phyloP scores from a whole-genome alignment of 2,113 vertebrate species.

The Sardina pilchardus region DNA sequence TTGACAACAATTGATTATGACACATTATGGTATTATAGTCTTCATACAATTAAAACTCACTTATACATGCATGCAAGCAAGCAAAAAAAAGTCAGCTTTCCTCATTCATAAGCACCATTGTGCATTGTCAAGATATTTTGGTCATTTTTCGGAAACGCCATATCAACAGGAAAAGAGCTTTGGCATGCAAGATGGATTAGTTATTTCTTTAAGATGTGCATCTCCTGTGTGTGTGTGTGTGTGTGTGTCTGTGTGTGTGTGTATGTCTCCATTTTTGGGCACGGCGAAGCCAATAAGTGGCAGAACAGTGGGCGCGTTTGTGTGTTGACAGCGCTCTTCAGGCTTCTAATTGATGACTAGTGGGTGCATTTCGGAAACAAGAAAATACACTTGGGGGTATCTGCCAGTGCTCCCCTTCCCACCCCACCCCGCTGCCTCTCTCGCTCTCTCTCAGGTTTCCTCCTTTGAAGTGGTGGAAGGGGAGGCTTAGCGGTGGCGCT shows the following conservation, averaged over 20 bases:
- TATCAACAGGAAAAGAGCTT: neutral
- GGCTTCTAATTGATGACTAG: slow-evolving; percentile 70
- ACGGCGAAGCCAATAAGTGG: neutral
- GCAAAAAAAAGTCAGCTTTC: neutral
- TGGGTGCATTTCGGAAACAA: slow-evolving; percentile 65
- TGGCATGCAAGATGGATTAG: slow-evolving; percentile 14
- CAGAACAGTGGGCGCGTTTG: slow-evolving; percentile 49
- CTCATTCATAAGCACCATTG: neutral
- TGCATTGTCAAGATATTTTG: slow-evolving; percentile 12
- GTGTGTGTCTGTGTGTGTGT: neutral
- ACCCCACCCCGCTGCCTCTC: slow-evolving; percentile 42
- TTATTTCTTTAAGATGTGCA: slow-evolving; percentile 20
- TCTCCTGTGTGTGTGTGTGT: neutral
- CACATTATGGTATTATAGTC: neutral
- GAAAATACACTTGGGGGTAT: slow-evolving; percentile 62
- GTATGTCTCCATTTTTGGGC: neutral
- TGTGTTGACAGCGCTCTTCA: slow-evolving; percentile 64
- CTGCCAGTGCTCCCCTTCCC: slow-evolving; percentile 53
- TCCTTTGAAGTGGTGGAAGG: slow-evolving; percentile 69
- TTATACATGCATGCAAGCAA: neutral
- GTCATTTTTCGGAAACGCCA: neutral
- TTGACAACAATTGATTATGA: neutral
- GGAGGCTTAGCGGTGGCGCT: slow-evolving; percentile 58
- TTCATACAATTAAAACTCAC: neutral
- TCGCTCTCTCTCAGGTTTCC: slow-evolving; percentile 60